A percentile compares a stretch with the other conserved stretches of the same genome.
Conservation (phyloP, 2,888 invertebrate species). For the Rhingia rostrata region DNA sequence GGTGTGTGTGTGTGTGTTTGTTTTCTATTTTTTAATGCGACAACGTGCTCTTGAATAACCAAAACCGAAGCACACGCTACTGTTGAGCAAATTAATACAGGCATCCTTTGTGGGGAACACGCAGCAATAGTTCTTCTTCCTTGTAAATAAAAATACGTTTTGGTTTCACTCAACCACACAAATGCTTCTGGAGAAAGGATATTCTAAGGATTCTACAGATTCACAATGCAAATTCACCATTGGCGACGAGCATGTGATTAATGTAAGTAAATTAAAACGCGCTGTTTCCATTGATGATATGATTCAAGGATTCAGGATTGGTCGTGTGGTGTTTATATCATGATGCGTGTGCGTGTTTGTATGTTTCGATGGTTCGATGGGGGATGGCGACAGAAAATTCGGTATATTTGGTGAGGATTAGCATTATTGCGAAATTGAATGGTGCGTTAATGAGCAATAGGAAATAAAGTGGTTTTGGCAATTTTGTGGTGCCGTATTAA, state of each 20-base stretch:
- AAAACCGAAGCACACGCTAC: conserved; percentile 12
- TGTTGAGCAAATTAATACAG: conserved; percentile 7
- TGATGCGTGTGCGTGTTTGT: conserved; percentile 13
- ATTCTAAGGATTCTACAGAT: conserved; percentile 18
- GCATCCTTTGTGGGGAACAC: conserved; percentile 13
- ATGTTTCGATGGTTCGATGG: neutral
- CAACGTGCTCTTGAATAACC: conserved; percentile 47
- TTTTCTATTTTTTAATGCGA: conserved; percentile 9
- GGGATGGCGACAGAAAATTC: neutral
- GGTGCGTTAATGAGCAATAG: conserved; percentile 44
- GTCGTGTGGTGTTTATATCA: neutral
- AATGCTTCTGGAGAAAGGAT: conserved; percentile 11
- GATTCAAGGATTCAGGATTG: conserved; percentile 25
- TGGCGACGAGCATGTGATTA: conserved; percentile 45
- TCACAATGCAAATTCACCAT: conserved; percentile 9
- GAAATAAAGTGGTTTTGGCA: conserved; percentile 56
- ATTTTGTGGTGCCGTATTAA: conserved; percentile 26
- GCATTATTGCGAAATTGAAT: conserved; percentile 38
- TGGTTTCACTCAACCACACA: neutral
- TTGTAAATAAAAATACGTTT: conserved; percentile 7
- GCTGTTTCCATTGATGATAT: neutral
- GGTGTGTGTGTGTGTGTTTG: neutral
- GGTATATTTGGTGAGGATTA: conserved; percentile 24
- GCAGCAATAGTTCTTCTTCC: neutral
- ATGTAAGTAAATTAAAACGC: conserved; percentile 55